Conservation (phyloP, 2,113 vertebrate genomes). For the Oenanthe oenanthe region DNA sequence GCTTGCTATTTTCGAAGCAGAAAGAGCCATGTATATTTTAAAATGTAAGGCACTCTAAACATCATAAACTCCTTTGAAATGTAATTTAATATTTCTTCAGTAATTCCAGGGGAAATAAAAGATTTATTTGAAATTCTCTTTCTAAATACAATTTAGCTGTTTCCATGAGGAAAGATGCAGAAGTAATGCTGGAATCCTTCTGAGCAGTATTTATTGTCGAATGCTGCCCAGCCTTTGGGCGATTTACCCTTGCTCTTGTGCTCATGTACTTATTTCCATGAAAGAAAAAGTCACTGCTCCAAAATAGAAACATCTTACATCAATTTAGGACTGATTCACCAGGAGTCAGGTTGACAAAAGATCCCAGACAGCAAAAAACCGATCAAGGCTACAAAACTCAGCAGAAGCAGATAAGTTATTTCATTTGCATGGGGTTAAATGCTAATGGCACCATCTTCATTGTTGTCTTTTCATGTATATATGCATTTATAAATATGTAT, state of each 20-base stretch:
- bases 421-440: background rate
- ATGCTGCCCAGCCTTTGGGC: background rate
- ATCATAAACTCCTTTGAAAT: background rate
- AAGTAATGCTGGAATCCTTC: background rate
- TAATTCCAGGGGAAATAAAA: constrained; percentile 26
- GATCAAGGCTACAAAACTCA: background rate
- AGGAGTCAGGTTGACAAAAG: background rate
- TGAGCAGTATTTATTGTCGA: background rate
- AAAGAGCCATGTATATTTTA: background rate
- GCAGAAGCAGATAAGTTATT: background rate
- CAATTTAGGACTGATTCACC: background rate
- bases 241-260: background rate
- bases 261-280: background rate
- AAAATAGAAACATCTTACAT: background rate
- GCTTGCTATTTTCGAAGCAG: background rate
- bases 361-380: background rate
- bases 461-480: background rate
- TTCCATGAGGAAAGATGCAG: background rate
- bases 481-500: background rate
- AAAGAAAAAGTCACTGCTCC: background rate
- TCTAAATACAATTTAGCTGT: background rate
- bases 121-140: background rate
- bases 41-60: background rate
- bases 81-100: background rate
- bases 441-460: background rate